Evolutionary conservation across 1,140 invertebrate genomes (phyloP), one percentile per base, ranked within the genome.

Genomic region (Euura saliciscinereae): DNA sequence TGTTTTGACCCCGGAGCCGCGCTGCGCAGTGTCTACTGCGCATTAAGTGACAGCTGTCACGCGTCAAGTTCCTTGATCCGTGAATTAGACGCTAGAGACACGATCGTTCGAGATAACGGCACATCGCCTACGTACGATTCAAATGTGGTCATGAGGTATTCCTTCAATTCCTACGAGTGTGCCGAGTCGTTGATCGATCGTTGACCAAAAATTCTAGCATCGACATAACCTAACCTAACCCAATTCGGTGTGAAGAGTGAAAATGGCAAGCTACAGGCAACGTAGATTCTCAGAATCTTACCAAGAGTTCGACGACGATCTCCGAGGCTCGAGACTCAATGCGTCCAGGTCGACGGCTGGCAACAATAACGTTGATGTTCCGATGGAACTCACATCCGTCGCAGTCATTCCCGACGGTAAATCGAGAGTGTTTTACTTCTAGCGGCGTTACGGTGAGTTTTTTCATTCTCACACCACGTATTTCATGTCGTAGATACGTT

Each of bases 381-480:
- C 94, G 77, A 91, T 95, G 78, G 93, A 95, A 89, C 92, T 95
- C 88, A 92, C 93, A 71, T 93, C 93, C 43, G 92, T 94, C 59
- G 90, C 92, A n/a, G 93, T 94, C 70, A 92, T 94, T 71, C 94
- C 94, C 73, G 94, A 95, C 89, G 94, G 94, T 94, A 89, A 81
- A 77, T 84, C 73, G 69, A 75, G 28, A 28, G 66, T 43, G 70
- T 44, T 71, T 28, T 72, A 70, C 10, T n/a, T n/a, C 46, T 65
- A 43, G 46, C 51, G 69, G 42, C 72, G 45, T 70, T 75, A 73
- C 69, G 66, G 8, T 79, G 43, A 77, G 64, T 71, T 75, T 73
- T 11, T 59, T 42, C 28, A 64, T 42, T 64, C 65, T 11, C 6
- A 71, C n/a, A n/a, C 8, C n/a, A 5, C 10, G 10, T 59, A 0